Percentiles rank a stretch among this genome's conserved stretches.
Conservation (phyloP, 2,888 invertebrate species). For the Cyclophora punctaria region DNA sequence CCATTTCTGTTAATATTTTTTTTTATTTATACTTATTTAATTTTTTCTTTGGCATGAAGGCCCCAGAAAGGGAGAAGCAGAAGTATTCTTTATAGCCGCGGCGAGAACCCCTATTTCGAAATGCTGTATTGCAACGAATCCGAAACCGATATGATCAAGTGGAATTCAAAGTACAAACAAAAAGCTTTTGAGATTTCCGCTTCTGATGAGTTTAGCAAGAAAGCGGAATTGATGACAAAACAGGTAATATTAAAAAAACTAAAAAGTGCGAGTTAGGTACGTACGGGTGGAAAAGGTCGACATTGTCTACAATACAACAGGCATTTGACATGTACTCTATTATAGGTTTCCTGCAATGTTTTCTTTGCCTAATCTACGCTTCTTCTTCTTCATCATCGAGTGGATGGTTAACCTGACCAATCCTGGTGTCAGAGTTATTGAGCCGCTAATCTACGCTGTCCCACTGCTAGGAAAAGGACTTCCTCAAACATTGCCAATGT, state of each 20-base stretch:
- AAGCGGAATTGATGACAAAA: slow-evolving; percentile 60
- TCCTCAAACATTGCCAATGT: too few relatives aligned
- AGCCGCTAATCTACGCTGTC: too few relatives aligned
- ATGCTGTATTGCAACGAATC: slow-evolving; percentile 63
- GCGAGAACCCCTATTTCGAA: slow-evolving; percentile 52
- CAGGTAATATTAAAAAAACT: slow-evolving; percentile 29
- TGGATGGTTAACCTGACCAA: too few relatives aligned
- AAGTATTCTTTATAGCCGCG: not conserved
- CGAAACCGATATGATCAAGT: slow-evolving; percentile 68
- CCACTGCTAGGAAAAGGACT: too few relatives aligned
- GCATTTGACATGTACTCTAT: too few relatives aligned
- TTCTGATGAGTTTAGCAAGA: slow-evolving; percentile 65
- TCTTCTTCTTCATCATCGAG: too few relatives aligned
- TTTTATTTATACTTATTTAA: not conserved
- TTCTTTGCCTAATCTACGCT: too few relatives aligned
- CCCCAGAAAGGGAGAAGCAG: not conserved
- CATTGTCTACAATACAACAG: not conserved
- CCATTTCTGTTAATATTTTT: not conserved
- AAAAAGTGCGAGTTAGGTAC: too few relatives aligned
- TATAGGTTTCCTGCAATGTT: too few relatives aligned
- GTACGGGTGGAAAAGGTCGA: too few relatives aligned
- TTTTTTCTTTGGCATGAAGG: too few relatives aligned
- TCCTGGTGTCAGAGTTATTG: too few relatives aligned
- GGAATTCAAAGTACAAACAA: slow-evolving; percentile 65
- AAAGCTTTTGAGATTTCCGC: slow-evolving; percentile 60